Evolutionary conservation across 2,797 vertebrate genomes (phyloP), one percentile per base, ranked within the genome.

Genomic region (Taenioides sp.): DNA sequence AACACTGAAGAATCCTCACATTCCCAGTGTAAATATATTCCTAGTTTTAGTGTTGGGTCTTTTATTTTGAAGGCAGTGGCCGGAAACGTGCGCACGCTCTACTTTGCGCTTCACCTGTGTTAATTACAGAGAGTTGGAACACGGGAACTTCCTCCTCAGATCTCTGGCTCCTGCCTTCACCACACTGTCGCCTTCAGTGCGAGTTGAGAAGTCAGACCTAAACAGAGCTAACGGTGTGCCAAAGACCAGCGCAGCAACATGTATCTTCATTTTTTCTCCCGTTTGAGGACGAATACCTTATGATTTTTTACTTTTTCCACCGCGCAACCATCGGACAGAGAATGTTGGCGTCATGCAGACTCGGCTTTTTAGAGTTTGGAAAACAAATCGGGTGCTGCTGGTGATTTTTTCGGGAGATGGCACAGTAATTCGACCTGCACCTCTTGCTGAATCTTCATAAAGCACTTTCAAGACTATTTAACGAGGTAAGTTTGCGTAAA

Each of bases 111-210:
- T 80, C 67, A 81, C 70, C 82, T 68, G 14, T 34, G 16, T 70
- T 77, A 69, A 76, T 74, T 69, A 62, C 77, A 67, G 65, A 49
- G 74, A 88, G 76, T 81, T 73, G 82, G 77, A 52, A 67, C 73
- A 79, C 82, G 86, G 86, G 82, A 84, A 88, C 87, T 90, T 90
- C 89, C 87, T 90, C 80, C 84, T 81, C 80, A 80, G 73, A 67
- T 78, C 80, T 17, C 72, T 79, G 79, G 74, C 72, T 78, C 61
- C 73, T 72, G 71, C 86, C 80, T 76, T 73, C 78, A 65, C 52
- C 72, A 69, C 78, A 34, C 70, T 49, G 69, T 69, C 65, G 59
- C 66, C 23, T 63, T 54, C 64, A 69, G 34, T 67, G 37, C n/a
- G 69, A 82, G 62, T 76, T 64, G 69, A 5, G 70, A 64, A 85